Base-by-base conservation (phyloP, 2,888 invertebrate genomes). In the Diplazon laetatorius region DNA sequence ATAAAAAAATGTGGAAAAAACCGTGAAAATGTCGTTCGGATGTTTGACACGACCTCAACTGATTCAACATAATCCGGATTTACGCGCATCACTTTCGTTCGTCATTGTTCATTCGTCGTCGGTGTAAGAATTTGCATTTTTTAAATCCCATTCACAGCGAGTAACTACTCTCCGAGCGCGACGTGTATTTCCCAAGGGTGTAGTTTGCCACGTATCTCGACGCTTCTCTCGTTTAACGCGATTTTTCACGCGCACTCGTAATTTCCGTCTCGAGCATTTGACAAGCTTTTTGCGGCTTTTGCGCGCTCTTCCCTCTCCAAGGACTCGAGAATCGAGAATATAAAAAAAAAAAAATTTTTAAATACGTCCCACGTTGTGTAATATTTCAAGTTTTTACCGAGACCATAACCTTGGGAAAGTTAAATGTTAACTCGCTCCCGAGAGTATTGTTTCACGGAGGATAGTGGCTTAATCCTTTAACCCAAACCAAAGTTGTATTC, bases 141-240 rank as follows among this genome's bases (percentile, higher is more conserved):
- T 70, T 62, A 71, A 71, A 50, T 39, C 60, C 39, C n/a, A 62
- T 60, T 60, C 60, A 30, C 39, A 50, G 37, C 25, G 46, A 12
- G 16, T 60, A n/a, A n/a, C n/a, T n/a, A 10, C 14, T 39, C 20
- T 22, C 59, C 48, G 48, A 35, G 22, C 12, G 22, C 48, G 37
- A 52, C 44, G 73, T 39, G 9, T 65, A 66, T 73, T 65, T 66
- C 55, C 57, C 65, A 73, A 25, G 42, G 68, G 55, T 9, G 55
- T 39, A 18, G 52, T 42, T 66, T 14, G 1, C 44, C 55, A 16
- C 16, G 46, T 42, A 55, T 55, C 42, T 25, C 68, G 55, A 16
- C 0, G 10, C 46, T 50, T n/a, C 2, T 20, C 14, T 37, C 37
- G 50, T 52, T 50, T 22, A 50, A 65, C 50, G 35, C 37, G 39